Base-by-base conservation (phyloP, 2,113 vertebrate species). In the Onychostruthus taczanowskii region DNA sequence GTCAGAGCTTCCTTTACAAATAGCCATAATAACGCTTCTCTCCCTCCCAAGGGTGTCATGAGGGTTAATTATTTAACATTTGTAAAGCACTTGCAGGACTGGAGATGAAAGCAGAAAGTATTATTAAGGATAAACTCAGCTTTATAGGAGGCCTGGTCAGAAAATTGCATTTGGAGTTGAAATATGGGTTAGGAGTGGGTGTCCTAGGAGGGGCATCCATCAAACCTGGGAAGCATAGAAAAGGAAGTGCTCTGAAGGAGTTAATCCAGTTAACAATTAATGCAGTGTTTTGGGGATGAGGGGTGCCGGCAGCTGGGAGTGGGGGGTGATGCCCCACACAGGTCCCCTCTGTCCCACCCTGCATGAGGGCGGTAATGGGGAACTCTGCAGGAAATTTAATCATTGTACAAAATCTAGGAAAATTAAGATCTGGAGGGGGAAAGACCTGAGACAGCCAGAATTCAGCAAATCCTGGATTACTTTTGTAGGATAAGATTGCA, bases 41-140 rank as follows among this genome's bases (percentile, higher is more conserved):
- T 73, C 74, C 7, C 61, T 94, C 89, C 91, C 94, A 23, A 17
- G 91, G 84, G 88, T 10, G 8, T 77, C 33, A 11, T 88, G 58
- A 46, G 87, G 81, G 84, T 97, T 96, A 94, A 95, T 96, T 94
- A 95, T 95, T 96, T 66, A 95, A 89, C 89, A 78, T 79, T 90
- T 87, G 28, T 68, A 95, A 95, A 95, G 87, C 84, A 53, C 58
- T 95, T 33, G 58, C 87, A 79, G 74, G 37, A 53, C 91, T 75
- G 84, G 66, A 87, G 77, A 82, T 64, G 91, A 76, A 94, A 92
- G 77, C 44, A 52, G 89, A 10, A 94, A 90, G 74, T 52, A 43
- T 91, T 94, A 89, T 87, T 79, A 87, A 73, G 77, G 62, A 79
- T 62, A 76, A 95, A 82, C 41, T 66, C 4, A 0, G 1, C 68